Base-by-base conservation (phyloP, 2,113 vertebrate species). In the Zootoca vivipara region DNA sequence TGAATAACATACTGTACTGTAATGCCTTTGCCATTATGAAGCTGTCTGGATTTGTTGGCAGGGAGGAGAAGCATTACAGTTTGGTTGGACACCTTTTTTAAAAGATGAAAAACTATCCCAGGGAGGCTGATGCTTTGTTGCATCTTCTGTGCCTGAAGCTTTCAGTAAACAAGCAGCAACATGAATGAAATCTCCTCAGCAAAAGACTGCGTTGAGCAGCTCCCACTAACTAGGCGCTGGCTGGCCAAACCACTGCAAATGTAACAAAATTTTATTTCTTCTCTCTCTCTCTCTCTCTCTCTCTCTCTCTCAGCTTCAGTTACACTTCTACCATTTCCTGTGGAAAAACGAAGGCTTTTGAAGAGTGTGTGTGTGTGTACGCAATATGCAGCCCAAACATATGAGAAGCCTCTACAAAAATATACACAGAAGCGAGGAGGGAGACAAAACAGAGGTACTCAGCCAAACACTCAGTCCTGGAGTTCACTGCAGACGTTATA, bases 221-320 rank as follows among this genome's bases (percentile, higher is more conserved):
- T 94, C 93, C 93, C 92, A 93, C 95, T 93, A 92, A 87, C 90
- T 95, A 95, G 93, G 46, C 96, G 83, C 93, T 5, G 18, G 72
- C 87, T 77, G 81, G 93, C 96, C 96, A 96, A 97, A 95, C 96
- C 95, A 88, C 96, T 87, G 95, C 95, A 89, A 93, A 93, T 90
- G 92, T 42, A 96, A 92, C 95, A 95, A 97, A 97, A 95, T 96
- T 97, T 96, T 94, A 94, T 95, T 96, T 95, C 94, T 93, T 89
- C 91, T 87, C 89, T 87, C 73, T 94, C 91, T 93, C 91, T 86
- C 46, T 95, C 94, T 87, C 92, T 87, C 91, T 87, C 89, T 87
- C 73, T 94, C 91, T 93, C 91, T 86, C 46, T 95, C 94, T 87
- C 92, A 86, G 62, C 7, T 96, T 95, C 93, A 86, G 95, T 96